phyloP scores from a whole-genome alignment of 2,888 invertebrate genomes.

The Diachrysia chrysitis region DNA sequence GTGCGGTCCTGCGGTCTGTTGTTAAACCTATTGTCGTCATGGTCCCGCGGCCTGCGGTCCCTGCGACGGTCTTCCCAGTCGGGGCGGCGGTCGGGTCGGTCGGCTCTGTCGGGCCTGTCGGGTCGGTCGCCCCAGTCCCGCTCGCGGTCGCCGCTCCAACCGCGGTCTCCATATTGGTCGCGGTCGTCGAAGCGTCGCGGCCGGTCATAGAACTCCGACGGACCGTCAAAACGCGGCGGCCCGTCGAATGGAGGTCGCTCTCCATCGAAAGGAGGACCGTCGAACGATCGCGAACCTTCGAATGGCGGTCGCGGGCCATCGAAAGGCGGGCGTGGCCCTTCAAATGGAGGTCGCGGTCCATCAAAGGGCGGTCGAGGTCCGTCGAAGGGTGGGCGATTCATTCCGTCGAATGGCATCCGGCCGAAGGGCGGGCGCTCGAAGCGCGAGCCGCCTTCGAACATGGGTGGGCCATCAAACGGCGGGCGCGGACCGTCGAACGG shows the following conservation, averaged over 20 bases:
- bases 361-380: slow-evolving; percentile 75
- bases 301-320: slow-evolving; percentile 74
- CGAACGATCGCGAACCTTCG: slow-evolving; percentile 68
- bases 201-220: slow-evolving; percentile 82
- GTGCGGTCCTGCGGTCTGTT: slow-evolving; percentile 58
- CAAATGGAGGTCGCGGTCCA: slow-evolving; percentile 70
- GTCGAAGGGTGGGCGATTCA: slow-evolving; percentile 49
- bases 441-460: slow-evolving; percentile 53
- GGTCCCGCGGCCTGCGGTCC: slow-evolving; percentile 68
- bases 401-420: slow-evolving; percentile 64
- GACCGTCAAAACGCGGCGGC: slow-evolving; percentile 67
- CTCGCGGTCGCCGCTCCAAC: slow-evolving; percentile 77
- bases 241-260: slow-evolving; percentile 62
- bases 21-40: slow-evolving; percentile 69
- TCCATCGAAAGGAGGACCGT: slow-evolving; percentile 62
- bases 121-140: slow-evolving; percentile 61
- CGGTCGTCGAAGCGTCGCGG: slow-evolving; percentile 82
- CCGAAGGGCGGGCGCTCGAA: slow-evolving; percentile 63
- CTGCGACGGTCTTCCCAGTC: slow-evolving; percentile 78
- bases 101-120: slow-evolving; percentile 60
- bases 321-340: slow-evolving; percentile 68
- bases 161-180: slow-evolving; percentile 77
- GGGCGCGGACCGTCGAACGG: slow-evolving; percentile 73
- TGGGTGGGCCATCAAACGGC: slow-evolving; percentile 64
- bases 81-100: slow-evolving; percentile 72